Evolutionary conservation across 2,797 vertebrate species (phyloP), one percentile per base, ranked within the genome.

Genomic region (Pangasius mekongensis): DNA sequence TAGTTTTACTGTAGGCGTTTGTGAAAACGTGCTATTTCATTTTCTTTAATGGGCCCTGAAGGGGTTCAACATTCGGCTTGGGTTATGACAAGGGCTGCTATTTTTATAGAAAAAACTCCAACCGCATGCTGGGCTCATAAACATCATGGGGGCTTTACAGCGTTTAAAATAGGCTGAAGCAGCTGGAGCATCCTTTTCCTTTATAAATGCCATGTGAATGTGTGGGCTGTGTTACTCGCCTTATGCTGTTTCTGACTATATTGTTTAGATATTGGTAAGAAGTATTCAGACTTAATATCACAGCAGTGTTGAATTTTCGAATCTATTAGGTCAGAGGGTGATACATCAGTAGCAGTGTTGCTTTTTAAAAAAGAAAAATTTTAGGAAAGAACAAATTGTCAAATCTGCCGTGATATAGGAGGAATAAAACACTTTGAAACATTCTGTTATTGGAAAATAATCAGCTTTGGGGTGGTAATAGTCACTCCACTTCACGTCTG

Each of bases 1-100:
- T 89, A 92, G 90, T 94, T 90, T 93, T 87, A 87, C 81, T 87
- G 76, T 85, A 84, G 88, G 84, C 87, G 56, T 91, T 87, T 91
- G 74, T 91, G 66, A 92, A 89, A 86, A 71, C 69, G 89, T 84
- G 67, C 83, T 56, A 88, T 93, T 91, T 92, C 73, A 16, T 85
- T 92, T 80, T 90, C 47, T 92, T 93, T 91, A 93, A 91, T 89
- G 77, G 91, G 39, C 89, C 56, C 73, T 77, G 67, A 85, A 88
- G 87, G 58, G 89, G 36, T 86, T 88, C 87, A 80, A 86, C 90
- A 89, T 86, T 54, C 85, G 60, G 67, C 62, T 73, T 24, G 43
- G 62, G 76, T 84, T 89, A 82, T 62, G 77, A 87, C 86, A 84
- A 73, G 84, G 92, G 91, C 92, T 91, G 73, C 91, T 84, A 67